These are phyloP conservation scores for Camponotus vicinus DNA, from an alignment of 1,140 invertebrate species.

Conservation along the genomic window DNA sequence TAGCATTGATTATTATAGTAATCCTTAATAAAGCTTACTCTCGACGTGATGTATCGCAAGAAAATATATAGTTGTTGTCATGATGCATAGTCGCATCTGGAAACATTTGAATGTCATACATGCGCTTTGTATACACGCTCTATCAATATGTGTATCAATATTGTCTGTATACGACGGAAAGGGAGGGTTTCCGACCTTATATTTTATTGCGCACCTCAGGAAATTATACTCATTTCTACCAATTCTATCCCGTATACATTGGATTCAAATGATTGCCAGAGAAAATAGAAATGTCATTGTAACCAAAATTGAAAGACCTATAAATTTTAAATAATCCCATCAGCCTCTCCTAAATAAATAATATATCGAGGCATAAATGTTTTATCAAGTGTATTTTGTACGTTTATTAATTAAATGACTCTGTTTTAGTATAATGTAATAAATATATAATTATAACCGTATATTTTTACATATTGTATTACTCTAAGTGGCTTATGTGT, in stretches of 20 bases:
- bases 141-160: conserved; percentile 35
- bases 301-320: conserved; percentile 8
- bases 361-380: background rate
- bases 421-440: background rate
- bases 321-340: conserved; percentile 60
- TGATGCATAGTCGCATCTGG: background rate
- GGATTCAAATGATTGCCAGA: conserved; percentile 53
- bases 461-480: background rate
- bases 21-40: conserved; percentile 12
- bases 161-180: conserved; percentile 57
- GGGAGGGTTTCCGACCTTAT: conserved; percentile 57
- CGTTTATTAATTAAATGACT: conserved; percentile 9
- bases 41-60: background rate
- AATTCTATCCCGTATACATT: conserved; percentile 50
- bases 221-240: conserved; percentile 73
- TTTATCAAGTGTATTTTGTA: background rate
- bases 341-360: conserved; percentile 38
- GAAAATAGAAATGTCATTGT: conserved; percentile 71
- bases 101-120: conserved; percentile 32
- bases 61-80: background rate
- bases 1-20: conserved; percentile 18
- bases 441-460: conserved; percentile 16
- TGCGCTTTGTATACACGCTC: background rate
- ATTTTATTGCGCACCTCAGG: conserved; percentile 66
- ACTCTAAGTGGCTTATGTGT: background rate